Evolutionary conservation across 2,113 vertebrate genomes (phyloP).

Genomic region (Carassius auratus): DNA sequence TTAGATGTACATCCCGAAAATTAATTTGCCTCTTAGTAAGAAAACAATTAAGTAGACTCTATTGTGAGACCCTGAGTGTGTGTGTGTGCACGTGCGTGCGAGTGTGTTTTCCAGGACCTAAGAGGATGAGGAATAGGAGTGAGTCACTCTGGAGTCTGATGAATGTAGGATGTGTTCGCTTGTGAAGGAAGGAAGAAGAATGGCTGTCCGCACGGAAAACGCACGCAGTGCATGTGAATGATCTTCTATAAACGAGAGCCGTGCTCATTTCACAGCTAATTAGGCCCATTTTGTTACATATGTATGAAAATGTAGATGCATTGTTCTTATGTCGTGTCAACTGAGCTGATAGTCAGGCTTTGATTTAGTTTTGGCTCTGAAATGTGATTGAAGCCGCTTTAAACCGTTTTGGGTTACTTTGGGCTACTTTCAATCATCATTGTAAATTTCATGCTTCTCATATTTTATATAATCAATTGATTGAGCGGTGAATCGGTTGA

Average conservation of each 20-base stretch:
- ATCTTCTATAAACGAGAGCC: neutral
- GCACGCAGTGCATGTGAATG: slow-evolving; percentile 15
- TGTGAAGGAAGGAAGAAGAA: slow-evolving; percentile 14
- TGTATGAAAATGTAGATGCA: neutral
- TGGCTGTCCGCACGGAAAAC: neutral
- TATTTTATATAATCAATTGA: neutral
- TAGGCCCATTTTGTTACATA: neutral
- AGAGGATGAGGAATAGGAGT: slow-evolving; percentile 33
- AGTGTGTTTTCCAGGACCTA: neutral
- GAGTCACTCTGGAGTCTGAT: slow-evolving; percentile 32
- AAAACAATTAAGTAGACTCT: slow-evolving; percentile 68
- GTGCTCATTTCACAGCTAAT: slow-evolving; percentile 3
- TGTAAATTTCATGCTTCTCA: neutral
- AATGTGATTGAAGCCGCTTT: neutral
- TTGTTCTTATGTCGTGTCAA: neutral
- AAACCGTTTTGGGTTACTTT: neutral
- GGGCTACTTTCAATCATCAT: neutral
- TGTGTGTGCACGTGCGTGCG: neutral
- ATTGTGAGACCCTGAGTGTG: slow-evolving; percentile 32
- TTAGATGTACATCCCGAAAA: slow-evolving; percentile 68
- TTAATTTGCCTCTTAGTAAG: slow-evolving; percentile 66
- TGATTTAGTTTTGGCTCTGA: neutral
- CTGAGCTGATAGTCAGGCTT: neutral
- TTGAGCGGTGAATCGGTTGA: neutral
- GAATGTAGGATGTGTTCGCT: slow-evolving; percentile 22